Percentiles rank a stretch among this genome's conserved stretches.
These are phyloP conservation scores for Liparis tanakae DNA, from an alignment of 2,797 vertebrate species.

Conservation along the genomic window DNA sequence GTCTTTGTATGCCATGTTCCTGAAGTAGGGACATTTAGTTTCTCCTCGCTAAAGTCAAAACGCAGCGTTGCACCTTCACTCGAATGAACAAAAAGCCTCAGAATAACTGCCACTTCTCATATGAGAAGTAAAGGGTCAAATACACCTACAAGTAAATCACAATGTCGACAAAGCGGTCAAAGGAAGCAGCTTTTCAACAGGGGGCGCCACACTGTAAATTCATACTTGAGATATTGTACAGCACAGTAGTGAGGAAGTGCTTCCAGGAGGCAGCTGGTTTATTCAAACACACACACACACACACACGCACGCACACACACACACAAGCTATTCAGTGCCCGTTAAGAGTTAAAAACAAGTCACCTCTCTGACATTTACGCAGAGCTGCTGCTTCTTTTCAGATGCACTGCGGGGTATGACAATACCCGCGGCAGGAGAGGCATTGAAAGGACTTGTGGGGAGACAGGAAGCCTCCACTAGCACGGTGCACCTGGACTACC, in stretches of 20 bases:
- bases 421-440: conserved; percentile 75
- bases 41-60: conserved; percentile 33
- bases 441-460: conserved; percentile 74
- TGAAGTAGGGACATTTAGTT: background rate
- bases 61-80: conserved; percentile 5
- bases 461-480: conserved; percentile 74
- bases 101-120: background rate
- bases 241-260: conserved; percentile 44
- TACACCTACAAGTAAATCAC: conserved; percentile 28
- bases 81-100: conserved; percentile 1
- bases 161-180: conserved; percentile 24
- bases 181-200: conserved; percentile 58
- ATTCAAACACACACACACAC: conserved; percentile 43
- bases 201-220: conserved; percentile 62
- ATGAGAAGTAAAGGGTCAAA: conserved; percentile 5
- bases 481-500: conserved; percentile 78
- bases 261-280: conserved; percentile 57
- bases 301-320: conserved; percentile 16
- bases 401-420: conserved; percentile 77
- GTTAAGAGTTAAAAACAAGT: conserved; percentile 80
- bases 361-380: conserved; percentile 79
- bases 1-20: conserved; percentile 8
- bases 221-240: conserved; percentile 26
- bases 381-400: conserved; percentile 78
- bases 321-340: conserved; percentile 44